Conservation (phyloP, 1,140 invertebrate species). For the Lamellibrachia luymesi region DNA sequence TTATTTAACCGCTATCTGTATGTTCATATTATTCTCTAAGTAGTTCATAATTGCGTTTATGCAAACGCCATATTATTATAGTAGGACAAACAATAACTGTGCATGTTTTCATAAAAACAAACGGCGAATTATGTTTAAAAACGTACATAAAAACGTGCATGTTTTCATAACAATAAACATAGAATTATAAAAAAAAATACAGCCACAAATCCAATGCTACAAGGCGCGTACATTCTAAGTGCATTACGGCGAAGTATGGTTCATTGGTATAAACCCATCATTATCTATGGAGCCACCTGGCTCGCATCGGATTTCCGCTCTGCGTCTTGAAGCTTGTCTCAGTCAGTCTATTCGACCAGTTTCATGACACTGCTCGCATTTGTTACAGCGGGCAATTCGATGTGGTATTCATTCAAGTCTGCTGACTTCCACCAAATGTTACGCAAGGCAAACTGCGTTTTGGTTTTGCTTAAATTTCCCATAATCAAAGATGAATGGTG, state of each 20-base stretch:
- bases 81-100: not conserved
- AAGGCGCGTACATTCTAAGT: no score
- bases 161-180: no score
- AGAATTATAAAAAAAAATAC: no score
- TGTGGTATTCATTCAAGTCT: not conserved
- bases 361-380: not conserved
- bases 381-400: not conserved
- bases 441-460: not conserved
- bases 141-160: no score
- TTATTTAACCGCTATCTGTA: not conserved
- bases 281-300: not conserved
- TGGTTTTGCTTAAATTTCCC: not conserved
- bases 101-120: not conserved
- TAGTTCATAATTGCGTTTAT: not conserved
- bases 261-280: not conserved
- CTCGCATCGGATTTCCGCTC: not conserved
- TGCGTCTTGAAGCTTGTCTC: not conserved
- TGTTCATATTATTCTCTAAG: not conserved
- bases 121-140: not conserved
- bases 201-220: no score
- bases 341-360: not conserved
- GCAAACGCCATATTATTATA: not conserved
- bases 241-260: not conserved
- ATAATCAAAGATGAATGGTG: not conserved
- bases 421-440: not conserved